Conservation (phyloP, 2,113 vertebrate genomes). For the Amblyopsis rosae region DNA sequence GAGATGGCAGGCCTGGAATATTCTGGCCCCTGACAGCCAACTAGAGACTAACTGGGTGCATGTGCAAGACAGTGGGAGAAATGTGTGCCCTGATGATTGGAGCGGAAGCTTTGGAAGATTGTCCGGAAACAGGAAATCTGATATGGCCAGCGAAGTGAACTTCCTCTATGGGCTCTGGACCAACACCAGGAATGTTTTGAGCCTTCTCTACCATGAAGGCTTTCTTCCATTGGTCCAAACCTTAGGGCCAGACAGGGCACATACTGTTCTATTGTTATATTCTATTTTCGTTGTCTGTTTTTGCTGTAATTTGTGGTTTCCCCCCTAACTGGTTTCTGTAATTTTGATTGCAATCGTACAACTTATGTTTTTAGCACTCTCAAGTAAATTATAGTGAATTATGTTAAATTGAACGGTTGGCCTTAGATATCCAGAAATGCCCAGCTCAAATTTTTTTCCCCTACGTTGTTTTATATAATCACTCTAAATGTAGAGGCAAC, state of each 20-base stretch:
- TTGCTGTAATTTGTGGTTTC: constrained; percentile 74
- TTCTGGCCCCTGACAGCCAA: constrained; percentile 21
- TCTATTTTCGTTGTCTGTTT: constrained; percentile 62
- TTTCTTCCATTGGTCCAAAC: constrained; percentile 35
- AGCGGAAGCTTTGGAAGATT: constrained; percentile 22
- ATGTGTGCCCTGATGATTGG: constrained; percentile 28
- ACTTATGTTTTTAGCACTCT: constrained; percentile 65
- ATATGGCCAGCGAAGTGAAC: constrained; percentile 55
- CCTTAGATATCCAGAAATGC: constrained; percentile 66
- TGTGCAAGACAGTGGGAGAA: constrained; percentile 22
- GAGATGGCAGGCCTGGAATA: constrained; percentile 44
- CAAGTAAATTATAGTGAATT: constrained; percentile 74
- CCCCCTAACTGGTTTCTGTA: constrained; percentile 58
- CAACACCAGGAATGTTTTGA: constrained; percentile 46
- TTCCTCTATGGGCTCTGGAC: constrained; percentile 58
- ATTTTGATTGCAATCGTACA: constrained; percentile 66
- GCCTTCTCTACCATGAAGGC: constrained; percentile 26
- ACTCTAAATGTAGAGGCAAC: constrained; percentile 48
- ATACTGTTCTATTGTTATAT: constrained; percentile 55
- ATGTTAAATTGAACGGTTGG: constrained; percentile 61
- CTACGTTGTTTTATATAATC: constrained; percentile 58
- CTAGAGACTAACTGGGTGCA: too few species aligned
- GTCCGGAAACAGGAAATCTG: constrained; percentile 68
- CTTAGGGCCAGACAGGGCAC: constrained; percentile 47
- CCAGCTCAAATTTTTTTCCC: constrained; percentile 12